Percentiles rank a stretch among this genome's conserved stretches.
Evolutionary conservation across 2,797 vertebrate species (phyloP).

Genomic region (Channa striata): DNA sequence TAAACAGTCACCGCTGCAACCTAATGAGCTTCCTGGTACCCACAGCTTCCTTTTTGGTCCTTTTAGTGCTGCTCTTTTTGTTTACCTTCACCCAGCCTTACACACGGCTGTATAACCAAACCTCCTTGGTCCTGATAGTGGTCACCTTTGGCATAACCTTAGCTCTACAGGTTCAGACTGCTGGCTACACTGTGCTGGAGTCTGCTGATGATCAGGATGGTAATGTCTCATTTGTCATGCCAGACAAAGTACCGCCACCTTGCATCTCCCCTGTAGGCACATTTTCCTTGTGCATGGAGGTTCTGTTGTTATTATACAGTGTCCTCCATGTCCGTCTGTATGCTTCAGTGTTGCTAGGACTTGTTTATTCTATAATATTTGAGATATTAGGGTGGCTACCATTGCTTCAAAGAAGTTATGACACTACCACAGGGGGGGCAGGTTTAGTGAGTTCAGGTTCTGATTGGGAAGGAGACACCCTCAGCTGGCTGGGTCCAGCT

Average conservation of each 20-base stretch:
- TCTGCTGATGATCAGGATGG: slow-evolving; percentile 39
- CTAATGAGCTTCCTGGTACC: slow-evolving; percentile 87
- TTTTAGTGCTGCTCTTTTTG: slow-evolving; percentile 88
- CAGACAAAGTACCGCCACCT: slow-evolving; percentile 39
- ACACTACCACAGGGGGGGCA: slow-evolving; percentile 23
- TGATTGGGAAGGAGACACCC: slow-evolving; percentile 66
- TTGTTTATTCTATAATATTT: slow-evolving; percentile 93
- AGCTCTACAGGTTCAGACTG: slow-evolving; percentile 90
- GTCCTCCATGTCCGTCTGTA: slow-evolving; percentile 96
- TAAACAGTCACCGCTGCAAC: slow-evolving; percentile 84
- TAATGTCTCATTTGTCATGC: slow-evolving; percentile 61
- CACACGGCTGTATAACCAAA: slow-evolving; percentile 87
- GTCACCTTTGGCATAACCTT: slow-evolving; percentile 92
- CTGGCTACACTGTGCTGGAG: slow-evolving; percentile 76
- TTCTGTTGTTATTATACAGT: slow-evolving; percentile 94
- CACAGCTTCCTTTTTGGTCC: slow-evolving; percentile 87
- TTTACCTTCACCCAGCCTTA: slow-evolving; percentile 94
- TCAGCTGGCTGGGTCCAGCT: slow-evolving; percentile 88
- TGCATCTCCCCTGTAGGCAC: slow-evolving; percentile 95
- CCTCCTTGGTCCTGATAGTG: slow-evolving; percentile 89
- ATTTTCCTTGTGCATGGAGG: slow-evolving; percentile 96
- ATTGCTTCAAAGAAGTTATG: slow-evolving; percentile 65
- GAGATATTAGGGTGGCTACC: slow-evolving; percentile 92
- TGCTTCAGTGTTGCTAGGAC: slow-evolving; percentile 91
- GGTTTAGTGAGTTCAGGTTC: slow-evolving; percentile 13